phyloP scores from a whole-genome alignment of 1,140 invertebrate genomes.

The Ips typographus region DNA sequence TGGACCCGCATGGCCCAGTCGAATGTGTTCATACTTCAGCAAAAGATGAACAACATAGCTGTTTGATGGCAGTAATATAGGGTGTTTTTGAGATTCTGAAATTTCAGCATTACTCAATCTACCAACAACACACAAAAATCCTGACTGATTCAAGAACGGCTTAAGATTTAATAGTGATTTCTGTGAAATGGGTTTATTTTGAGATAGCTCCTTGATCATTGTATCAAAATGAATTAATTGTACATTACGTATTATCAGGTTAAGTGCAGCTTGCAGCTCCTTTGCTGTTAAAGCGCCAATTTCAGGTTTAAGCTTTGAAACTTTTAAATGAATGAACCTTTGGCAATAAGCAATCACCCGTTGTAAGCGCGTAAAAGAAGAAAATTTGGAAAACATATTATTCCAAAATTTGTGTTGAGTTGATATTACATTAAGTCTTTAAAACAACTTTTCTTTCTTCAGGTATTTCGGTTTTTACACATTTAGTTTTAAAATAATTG shows the following conservation, averaged over 20 bases:
- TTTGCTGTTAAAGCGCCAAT: not conserved
- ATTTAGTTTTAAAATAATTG: too few relatives aligned
- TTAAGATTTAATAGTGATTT: not conserved
- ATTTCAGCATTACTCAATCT: conserved; percentile 37
- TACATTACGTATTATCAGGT: not conserved
- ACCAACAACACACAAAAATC: too few relatives aligned
- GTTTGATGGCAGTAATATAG: too few relatives aligned
- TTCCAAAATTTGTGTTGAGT: too few relatives aligned
- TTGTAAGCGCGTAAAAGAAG: too few relatives aligned
- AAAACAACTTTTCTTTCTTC: too few relatives aligned
- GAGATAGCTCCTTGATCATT: not conserved
- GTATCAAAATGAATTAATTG: not conserved
- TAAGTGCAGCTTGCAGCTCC: not conserved
- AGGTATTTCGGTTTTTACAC: too few relatives aligned
- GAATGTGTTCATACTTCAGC: conserved; percentile 16
- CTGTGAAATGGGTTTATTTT: conserved; percentile 10
- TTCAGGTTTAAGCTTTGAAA: not conserved
- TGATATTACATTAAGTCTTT: too few relatives aligned
- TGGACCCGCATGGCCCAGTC: conserved; percentile 18
- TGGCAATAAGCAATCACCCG: too few relatives aligned
- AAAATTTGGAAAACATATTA: too few relatives aligned
- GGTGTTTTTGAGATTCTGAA: too few relatives aligned
- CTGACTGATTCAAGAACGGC: conserved; percentile 34
- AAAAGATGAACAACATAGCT: too few relatives aligned
- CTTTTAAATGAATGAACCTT: conserved; percentile 4